Conservation (phyloP, 2,113 vertebrate species). For the Paramisgurnus dabryanus region DNA sequence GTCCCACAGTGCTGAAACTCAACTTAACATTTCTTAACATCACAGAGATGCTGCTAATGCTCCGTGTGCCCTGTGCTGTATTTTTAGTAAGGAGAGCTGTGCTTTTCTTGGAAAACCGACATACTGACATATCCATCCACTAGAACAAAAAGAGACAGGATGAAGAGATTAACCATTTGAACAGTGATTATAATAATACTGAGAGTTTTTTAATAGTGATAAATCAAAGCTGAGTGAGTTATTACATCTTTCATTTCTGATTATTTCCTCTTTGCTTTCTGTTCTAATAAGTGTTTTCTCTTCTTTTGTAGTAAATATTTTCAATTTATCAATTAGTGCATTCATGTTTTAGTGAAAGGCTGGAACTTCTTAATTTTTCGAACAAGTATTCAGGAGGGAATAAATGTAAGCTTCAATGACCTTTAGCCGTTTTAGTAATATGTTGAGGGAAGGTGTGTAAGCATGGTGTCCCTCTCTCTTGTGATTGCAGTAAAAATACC, state of each 20-base stretch:
- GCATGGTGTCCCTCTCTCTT: conserved; percentile 70
- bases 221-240: no score
- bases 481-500: conserved; percentile 79
- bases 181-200: conserved; percentile 13
- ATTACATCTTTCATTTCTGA: no score
- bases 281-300: no score
- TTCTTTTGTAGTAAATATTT: neutral
- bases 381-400: conserved; percentile 61
- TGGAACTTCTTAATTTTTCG: conserved; percentile 57
- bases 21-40: conserved; percentile 70
- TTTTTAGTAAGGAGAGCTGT: conserved; percentile 45
- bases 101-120: conserved; percentile 46
- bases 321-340: conserved; percentile 52
- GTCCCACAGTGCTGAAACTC: conserved; percentile 67
- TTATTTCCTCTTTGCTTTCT: no score
- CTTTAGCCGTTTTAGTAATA: conserved; percentile 67
- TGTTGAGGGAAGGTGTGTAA: conserved; percentile 70
- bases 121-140: conserved; percentile 21
- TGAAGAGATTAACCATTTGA: conserved; percentile 16
- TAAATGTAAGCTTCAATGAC: conserved; percentile 72
- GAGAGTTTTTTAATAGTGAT: neutral
- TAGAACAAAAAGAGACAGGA: conserved; percentile 6
- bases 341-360: conserved; percentile 69
- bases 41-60: conserved; percentile 62
- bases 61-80: conserved; percentile 53